phyloP scores from a whole-genome alignment of 2,113 vertebrate genomes.

The Lepus timidus region DNA sequence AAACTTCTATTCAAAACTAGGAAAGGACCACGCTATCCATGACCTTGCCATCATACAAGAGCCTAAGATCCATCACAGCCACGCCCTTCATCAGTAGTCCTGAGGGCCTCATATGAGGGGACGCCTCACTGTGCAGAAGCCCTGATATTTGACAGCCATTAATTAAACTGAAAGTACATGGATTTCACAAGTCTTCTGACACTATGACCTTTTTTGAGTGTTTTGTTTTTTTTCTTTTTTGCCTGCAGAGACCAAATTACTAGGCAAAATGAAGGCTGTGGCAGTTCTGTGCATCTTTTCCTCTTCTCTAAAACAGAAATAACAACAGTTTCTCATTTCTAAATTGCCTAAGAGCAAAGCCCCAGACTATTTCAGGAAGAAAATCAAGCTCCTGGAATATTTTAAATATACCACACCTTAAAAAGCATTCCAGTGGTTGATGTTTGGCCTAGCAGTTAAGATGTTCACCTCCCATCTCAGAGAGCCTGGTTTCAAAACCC shows the following conservation, averaged over 20 bases:
- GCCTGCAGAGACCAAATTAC: slow-evolving; percentile 25
- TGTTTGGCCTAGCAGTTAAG: too few relatives aligned
- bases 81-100: neutral
- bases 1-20: neutral
- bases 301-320: slow-evolving; percentile 33
- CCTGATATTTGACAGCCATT: too few relatives aligned
- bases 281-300: neutral
- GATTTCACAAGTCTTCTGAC: neutral
- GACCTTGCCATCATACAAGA: neutral
- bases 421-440: neutral
- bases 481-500: too few relatives aligned
- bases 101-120: neutral
- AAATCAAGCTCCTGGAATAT: neutral
- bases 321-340: neutral
- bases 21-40: neutral
- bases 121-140: neutral
- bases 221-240: neutral
- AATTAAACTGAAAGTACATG: accelerated
- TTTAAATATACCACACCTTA: neutral
- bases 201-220: neutral
- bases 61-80: too few relatives aligned
- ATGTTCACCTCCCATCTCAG: too few relatives aligned
- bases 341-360: neutral
- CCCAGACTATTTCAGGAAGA: neutral
- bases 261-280: neutral